Base-by-base conservation (phyloP, 2,888 invertebrate genomes). In the Latrodectus hesperus region DNA sequence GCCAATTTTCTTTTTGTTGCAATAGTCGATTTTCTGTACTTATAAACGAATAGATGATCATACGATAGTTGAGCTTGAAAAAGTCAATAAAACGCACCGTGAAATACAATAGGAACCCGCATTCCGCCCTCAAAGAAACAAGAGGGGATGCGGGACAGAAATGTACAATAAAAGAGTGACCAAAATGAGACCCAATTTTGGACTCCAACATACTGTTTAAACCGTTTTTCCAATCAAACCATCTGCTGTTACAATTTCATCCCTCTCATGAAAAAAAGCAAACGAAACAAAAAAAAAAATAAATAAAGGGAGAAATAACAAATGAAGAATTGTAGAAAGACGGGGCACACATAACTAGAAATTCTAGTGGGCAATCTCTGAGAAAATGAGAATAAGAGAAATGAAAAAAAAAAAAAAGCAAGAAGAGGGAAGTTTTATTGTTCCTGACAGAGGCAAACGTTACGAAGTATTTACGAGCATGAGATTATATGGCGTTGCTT, bases 221-320 rank as follows among this genome's bases (percentile, higher is more conserved):
- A 84, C 84, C 84, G 84, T 78, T 84, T 84, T 84, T 84, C 84
- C 84, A 84, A 84, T 84, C 84, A 84, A 84, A 78, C 84, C 84
- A 84, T 76, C 84, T 84, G 84, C 84, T 81, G 55, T 60, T 70
- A 49, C 49, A 49, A 49, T 22, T 38, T 78, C 17, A 51, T 26
- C n/a, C 65, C 64, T 38, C 22, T 53, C 55, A 55, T 12, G 70
- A 60, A 60, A 38, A 72, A 11, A 52, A 75, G 53, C 2, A 52
- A 75, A 64, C 22, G 11, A 52, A 65, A 52, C 0, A 68, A 67
- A 67, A 70, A 70, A 75, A 65, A 67, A 67, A 70, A 70, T 64
- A 65, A 6, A 38, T 6, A 38, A 38, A 38, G 2, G 2, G 38
- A 26, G n/a, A n/a, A 9, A 64, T 51, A 52, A 77, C 52, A 67